Evolutionary conservation across 2,797 vertebrate genomes (phyloP).

Genomic region (Myiothlypis coronata): DNA sequence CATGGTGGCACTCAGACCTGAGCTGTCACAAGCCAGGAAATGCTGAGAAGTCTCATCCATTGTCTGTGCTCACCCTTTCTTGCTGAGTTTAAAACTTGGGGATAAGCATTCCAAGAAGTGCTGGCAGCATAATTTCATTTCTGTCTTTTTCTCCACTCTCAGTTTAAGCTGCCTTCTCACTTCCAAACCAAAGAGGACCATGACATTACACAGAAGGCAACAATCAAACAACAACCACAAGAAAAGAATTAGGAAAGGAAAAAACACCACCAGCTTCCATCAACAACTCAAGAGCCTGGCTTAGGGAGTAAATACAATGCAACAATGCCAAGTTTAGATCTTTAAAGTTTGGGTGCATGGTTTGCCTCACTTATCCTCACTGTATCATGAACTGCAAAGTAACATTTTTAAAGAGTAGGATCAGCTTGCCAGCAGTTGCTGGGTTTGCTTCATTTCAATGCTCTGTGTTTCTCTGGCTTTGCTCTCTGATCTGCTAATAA

Average conservation of each 20-base stretch:
- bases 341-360: background rate
- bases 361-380: background rate
- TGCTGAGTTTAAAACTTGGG: background rate
- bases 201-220: background rate
- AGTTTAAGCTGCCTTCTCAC: background rate
- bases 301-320: background rate
- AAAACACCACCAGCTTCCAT: accelerated
- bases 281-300: background rate
- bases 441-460: background rate
- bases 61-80: background rate
- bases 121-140: background rate
- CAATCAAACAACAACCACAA: background rate
- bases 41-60: background rate
- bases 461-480: background rate
- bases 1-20: background rate
- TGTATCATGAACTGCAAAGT: background rate
- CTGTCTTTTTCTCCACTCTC: background rate
- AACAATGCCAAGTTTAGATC: background rate
- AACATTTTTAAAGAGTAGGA: background rate
- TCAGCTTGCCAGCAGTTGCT: background rate
- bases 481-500: background rate
- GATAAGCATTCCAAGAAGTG: background rate
- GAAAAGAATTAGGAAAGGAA: background rate
- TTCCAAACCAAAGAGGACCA: background rate
- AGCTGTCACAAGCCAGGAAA: background rate